phyloP scores from a whole-genome alignment of 2,888 invertebrate species.

The Homarus gammarus region DNA sequence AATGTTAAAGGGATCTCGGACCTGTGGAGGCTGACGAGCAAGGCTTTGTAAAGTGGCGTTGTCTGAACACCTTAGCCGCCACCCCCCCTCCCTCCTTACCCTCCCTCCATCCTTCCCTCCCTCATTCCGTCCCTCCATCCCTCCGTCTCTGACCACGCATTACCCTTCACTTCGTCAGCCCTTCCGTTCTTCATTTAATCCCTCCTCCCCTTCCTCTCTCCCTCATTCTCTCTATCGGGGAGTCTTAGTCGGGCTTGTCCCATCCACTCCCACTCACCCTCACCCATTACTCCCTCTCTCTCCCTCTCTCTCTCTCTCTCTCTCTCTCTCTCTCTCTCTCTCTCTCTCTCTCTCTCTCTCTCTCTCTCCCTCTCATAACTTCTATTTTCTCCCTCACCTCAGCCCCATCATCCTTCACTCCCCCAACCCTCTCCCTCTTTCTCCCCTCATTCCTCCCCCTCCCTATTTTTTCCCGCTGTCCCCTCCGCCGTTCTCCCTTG shows the following conservation, averaged over 20 bases:
- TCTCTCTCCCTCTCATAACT: not conserved
- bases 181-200: too few species aligned
- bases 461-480: not conserved
- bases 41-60: not conserved
- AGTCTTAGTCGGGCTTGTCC: too few species aligned
- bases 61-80: not conserved
- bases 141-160: not conserved
- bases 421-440: not conserved
- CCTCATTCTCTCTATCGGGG: not conserved
- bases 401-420: not conserved
- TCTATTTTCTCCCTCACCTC: conserved; percentile 4
- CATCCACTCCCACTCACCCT: not conserved
- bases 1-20: not conserved
- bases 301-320: not conserved
- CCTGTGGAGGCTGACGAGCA: not conserved
- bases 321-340: not conserved
- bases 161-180: too few species aligned
- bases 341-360: not conserved
- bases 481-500: not conserved
- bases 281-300: not conserved
- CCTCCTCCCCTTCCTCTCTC: not conserved
- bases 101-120: not conserved
- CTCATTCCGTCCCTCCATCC: not conserved
- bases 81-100: not conserved
- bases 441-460: not conserved